Base-by-base conservation (phyloP, 1,140 invertebrate genomes). In the Pseudomyrmex sp. region DNA sequence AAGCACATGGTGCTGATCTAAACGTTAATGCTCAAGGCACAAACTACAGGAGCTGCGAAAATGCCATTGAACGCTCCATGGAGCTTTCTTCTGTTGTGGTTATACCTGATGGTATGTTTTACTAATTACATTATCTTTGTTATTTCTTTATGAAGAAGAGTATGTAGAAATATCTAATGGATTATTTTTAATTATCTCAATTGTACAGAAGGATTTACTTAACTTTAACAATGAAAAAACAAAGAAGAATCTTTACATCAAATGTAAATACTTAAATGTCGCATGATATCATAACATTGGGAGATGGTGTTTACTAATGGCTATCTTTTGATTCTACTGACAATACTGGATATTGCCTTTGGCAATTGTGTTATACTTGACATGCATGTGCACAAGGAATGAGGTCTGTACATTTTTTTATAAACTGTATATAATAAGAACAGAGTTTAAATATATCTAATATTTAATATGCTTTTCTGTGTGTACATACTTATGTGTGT, bases 71-170 rank as follows among this genome's bases (percentile, higher is more conserved):
- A 50, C 95, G 95, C 86, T 97, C 97, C 88, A 96, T 97, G 88
- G 97, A 97, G 95, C 96, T 97, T 95, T 96, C 97, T 76, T 97
- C 97, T 26, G 96, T 97, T 56, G 96, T 96, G n/a, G 97, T 97
- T 73, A 96, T 97, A 76, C 97, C 97, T 80, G 97, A 97, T 95
- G 97, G 97, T 97, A 95, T 91, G 70, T 85, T 62, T 72, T 13
- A 52, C 59, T 35, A 52, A 54, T 23, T 10, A 0, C 18, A 44
- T 20, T 70, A 54, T 46, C 12, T 72, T n/a, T 13, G 26, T 4
- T 52, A 52, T 4, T 15, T 15, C 46, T 83, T 15, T 59, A 58
- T 35, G 0, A 75, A 74, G 35, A 75, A 69, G 35, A 13, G 7
- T 23, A 26, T 73, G 58, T 20, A 35, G 18, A 46, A 59, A 18